Conservation (phyloP, 2,113 vertebrate genomes). For the Morone chrysops region DNA sequence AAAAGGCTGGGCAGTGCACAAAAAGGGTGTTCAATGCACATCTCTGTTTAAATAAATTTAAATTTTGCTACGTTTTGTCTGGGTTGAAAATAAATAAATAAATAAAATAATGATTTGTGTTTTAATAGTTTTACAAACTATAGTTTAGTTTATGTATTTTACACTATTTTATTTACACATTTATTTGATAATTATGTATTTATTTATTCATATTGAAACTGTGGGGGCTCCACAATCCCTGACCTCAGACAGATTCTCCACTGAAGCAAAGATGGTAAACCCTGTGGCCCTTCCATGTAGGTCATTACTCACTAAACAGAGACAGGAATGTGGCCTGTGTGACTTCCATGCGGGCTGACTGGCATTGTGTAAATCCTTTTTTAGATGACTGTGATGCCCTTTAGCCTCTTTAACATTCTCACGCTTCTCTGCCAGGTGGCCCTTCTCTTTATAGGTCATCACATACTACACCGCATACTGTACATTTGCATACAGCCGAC, state of each 20-base stretch:
- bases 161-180: too few species aligned
- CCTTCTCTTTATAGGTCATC: slow-evolving; percentile 37
- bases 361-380: slow-evolving; percentile 29
- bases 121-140: too few species aligned
- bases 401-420: slow-evolving; percentile 25
- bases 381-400: slow-evolving; percentile 15
- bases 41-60: too few species aligned
- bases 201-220: background rate
- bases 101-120: too few species aligned
- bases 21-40: too few species aligned
- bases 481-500: background rate
- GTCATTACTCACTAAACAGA: slow-evolving; percentile 26
- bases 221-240: background rate
- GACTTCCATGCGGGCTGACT: slow-evolving; percentile 15
- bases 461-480: slow-evolving; percentile 1
- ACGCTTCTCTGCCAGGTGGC: slow-evolving; percentile 17
- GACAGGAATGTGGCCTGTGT: slow-evolving; percentile 17
- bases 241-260: background rate
- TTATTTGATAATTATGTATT: too few species aligned
- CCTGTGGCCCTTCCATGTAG: slow-evolving; percentile 14
- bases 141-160: too few species aligned
- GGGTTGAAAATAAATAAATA: too few species aligned
- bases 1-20: too few species aligned
- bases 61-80: too few species aligned
- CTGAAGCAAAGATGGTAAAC: background rate